Evolutionary conservation across 1,140 invertebrate species (phyloP).

Genomic region (Dendroctonus ponderosae): DNA sequence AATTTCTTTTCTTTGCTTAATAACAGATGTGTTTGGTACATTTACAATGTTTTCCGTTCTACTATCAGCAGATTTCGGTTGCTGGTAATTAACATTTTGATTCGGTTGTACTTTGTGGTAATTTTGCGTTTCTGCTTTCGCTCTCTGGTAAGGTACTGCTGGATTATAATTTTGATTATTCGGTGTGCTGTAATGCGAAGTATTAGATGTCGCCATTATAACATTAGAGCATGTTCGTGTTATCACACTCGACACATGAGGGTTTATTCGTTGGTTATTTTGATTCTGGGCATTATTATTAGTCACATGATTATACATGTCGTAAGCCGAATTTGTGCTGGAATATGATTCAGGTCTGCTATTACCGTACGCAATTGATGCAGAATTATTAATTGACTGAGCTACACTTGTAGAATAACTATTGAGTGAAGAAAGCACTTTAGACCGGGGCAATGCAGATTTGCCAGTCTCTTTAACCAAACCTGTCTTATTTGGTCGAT

Average conservation of each 20-base stretch:
- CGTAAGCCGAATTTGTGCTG: neutral
- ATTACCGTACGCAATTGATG: neutral
- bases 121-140: slow-evolving; percentile 4
- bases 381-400: too few species aligned
- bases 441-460: slow-evolving; percentile 26
- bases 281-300: slow-evolving; percentile 25
- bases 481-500: slow-evolving; percentile 50
- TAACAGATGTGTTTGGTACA: slow-evolving; percentile 11
- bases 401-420: slow-evolving; percentile 18
- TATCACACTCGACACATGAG: slow-evolving; percentile 24
- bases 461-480: slow-evolving; percentile 44
- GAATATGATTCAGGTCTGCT: slow-evolving; percentile 11
- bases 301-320: slow-evolving; percentile 6
- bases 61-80: slow-evolving; percentile 1
- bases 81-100: slow-evolving; percentile 13
- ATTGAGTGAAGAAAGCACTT: slow-evolving; percentile 19
- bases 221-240: slow-evolving; percentile 37
- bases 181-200: slow-evolving; percentile 19
- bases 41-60: neutral
- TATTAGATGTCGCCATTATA: slow-evolving; percentile 38
- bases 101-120: slow-evolving; percentile 15
- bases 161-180: slow-evolving; percentile 11
- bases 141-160: slow-evolving; percentile 1
- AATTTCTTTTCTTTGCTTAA: slow-evolving; percentile 64
- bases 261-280: slow-evolving; percentile 17